Conservation (phyloP, 2,888 invertebrate species). For the Pyrocoelia pectoralis region DNA sequence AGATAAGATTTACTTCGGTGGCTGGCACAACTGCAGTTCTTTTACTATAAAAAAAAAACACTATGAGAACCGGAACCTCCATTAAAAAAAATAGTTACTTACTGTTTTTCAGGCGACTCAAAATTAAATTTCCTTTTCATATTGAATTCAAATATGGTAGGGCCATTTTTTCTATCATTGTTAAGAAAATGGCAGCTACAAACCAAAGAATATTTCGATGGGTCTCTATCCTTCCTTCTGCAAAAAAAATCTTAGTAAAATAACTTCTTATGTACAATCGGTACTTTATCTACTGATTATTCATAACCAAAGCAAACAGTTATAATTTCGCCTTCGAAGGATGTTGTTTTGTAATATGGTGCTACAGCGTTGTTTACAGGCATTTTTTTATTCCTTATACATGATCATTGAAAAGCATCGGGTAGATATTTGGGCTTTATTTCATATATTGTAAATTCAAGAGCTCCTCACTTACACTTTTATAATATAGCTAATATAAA, state of each 20-base stretch:
- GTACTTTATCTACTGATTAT: background rate
- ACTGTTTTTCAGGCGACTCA: background rate
- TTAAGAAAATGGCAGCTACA: background rate
- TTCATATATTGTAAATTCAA: background rate
- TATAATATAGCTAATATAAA: background rate
- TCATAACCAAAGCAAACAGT: background rate
- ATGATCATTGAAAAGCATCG: background rate
- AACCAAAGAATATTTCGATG: background rate
- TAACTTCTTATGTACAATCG: background rate
- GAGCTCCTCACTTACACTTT: background rate
- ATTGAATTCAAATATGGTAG: background rate
- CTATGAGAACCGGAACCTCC: background rate
- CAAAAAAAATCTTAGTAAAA: background rate
- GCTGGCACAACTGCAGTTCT: background rate
- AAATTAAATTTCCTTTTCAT: background rate
- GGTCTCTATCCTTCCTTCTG: slow-evolving; percentile 2
- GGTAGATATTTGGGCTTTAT: background rate
- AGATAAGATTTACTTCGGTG: background rate
- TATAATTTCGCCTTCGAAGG: background rate
- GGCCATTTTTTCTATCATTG: slow-evolving; percentile 1
- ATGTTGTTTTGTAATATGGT: too few relatives aligned
- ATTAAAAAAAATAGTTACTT: background rate
- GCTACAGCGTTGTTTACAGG: too few relatives aligned
- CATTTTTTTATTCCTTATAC: background rate
- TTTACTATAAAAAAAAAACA: background rate